A percentile compares a stretch with the other conserved stretches of the same genome.
Conservation (phyloP, 2,888 invertebrate genomes). For the Drosophila macrospina region DNA sequence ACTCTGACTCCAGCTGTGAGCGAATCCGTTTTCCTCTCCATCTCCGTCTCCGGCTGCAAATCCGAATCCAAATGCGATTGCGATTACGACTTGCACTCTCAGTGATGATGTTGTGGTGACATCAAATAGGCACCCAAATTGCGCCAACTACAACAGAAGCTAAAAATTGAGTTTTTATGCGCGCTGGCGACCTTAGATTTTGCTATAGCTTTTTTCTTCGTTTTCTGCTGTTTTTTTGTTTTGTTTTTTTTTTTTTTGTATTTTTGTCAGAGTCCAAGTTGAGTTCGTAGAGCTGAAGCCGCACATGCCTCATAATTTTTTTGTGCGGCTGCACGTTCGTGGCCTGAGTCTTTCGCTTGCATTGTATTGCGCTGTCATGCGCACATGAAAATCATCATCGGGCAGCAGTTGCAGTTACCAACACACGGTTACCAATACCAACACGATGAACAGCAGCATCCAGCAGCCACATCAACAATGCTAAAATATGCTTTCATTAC, state of each 20-base stretch:
- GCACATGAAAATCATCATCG: conserved; percentile 74
- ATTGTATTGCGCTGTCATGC: conserved; percentile 78
- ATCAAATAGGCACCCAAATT: conserved; percentile 75
- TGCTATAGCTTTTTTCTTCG: conserved; percentile 28
- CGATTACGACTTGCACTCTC: conserved; percentile 29
- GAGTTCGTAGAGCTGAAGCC: conserved; percentile 7
- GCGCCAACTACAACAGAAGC: conserved; percentile 66
- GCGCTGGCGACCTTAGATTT: conserved; percentile 66
- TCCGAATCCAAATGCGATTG: conserved; percentile 22
- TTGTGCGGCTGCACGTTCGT: conserved; percentile 70
- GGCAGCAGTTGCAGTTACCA: conserved; percentile 16
- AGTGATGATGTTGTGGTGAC: conserved; percentile 60
- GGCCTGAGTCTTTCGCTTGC: conserved; percentile 74
- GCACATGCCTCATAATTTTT: conserved; percentile 25
- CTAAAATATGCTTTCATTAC: conserved; percentile 79
- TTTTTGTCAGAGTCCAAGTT: conserved; percentile 46
- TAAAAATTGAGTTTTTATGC: conserved; percentile 69
- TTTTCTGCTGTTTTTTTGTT: conserved; percentile 5
- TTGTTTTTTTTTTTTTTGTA: conserved; percentile 26
- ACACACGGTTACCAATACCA: conserved; percentile 15
- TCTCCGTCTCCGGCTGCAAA: neutral
- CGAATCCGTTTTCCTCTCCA: conserved; percentile 5
- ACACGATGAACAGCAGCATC: neutral
- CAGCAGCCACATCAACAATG: conserved; percentile 61
- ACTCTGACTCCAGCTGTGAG: conserved; percentile 5